Evolutionary conservation across 1,140 invertebrate species (phyloP).

Genomic region (Lepidurus arcticus): DNA sequence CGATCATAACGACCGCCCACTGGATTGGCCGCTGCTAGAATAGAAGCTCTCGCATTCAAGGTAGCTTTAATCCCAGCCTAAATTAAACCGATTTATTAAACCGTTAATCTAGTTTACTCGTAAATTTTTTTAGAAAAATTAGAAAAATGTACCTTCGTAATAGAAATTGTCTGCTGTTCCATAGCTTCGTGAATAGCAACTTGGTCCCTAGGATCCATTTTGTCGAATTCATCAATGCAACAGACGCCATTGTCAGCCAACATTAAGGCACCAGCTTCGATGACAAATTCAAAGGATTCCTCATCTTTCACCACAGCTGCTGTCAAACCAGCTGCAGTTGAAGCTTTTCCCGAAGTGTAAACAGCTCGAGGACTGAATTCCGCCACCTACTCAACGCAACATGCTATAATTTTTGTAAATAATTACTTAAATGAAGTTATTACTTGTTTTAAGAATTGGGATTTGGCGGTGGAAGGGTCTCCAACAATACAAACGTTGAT

Average conservation of each 20-base stretch:
- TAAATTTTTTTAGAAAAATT: constrained; percentile 25
- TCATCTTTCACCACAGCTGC: constrained; percentile 96
- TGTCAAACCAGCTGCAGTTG: constrained; percentile 93
- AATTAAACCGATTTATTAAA: constrained; percentile 37
- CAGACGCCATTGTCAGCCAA: constrained; percentile 98
- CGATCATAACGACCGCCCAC: constrained; percentile 92
- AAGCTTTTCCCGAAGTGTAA: constrained; percentile 98
- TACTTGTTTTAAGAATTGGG: constrained; percentile 88
- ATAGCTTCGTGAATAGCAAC: constrained; percentile 99
- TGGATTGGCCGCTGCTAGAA: constrained; percentile 96
- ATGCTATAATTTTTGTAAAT: constrained; percentile 3
- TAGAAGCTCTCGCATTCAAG: constrained; percentile 94
- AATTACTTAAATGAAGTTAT: constrained; percentile 23
- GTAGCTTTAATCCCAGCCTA: constrained; percentile 94
- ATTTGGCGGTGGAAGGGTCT: constrained; percentile 98
- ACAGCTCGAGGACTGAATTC: constrained; percentile 93
- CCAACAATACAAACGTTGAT: constrained; percentile 98
- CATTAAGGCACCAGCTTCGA: constrained; percentile 98
- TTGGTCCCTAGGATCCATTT: constrained; percentile 97
- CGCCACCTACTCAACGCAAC: constrained; percentile 57
- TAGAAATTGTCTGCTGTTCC: constrained; percentile 99
- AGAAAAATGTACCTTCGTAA: constrained; percentile 68
- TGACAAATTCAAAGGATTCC: constrained; percentile 97
- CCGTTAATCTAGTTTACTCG: constrained; percentile 11
- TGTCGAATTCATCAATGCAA: constrained; percentile 99